Evolutionary conservation across 2,797 vertebrate genomes (phyloP).

Genomic region (Gambusia yucatana): DNA sequence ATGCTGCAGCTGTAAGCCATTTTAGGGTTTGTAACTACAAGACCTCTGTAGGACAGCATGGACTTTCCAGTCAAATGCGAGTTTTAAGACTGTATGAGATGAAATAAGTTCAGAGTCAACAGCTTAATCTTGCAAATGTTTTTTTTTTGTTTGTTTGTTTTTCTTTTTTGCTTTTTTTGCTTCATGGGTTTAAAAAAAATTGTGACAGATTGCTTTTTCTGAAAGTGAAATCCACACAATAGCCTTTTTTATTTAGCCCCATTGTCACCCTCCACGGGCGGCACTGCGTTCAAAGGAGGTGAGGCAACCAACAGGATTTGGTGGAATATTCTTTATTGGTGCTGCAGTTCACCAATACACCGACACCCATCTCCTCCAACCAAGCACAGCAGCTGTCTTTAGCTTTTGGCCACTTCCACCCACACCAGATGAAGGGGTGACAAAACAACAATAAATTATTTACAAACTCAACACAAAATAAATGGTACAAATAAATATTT

Average conservation of each 20-base stretch:
- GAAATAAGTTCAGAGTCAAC: neutral
- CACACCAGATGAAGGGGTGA: too few species aligned
- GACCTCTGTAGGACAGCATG: neutral
- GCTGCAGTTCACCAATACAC: too few species aligned
- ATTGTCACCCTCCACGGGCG: too few species aligned
- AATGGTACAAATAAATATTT: too few species aligned
- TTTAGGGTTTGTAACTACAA: neutral
- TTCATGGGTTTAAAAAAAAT: neutral
- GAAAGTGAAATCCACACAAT: neutral
- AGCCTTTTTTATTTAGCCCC: neutral
- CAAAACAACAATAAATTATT: too few species aligned
- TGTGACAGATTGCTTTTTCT: neutral
- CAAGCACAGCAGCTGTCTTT: too few species aligned
- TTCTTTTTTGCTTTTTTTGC: neutral
- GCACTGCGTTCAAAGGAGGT: too few species aligned
- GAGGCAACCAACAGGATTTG: too few species aligned
- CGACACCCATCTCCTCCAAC: too few species aligned
- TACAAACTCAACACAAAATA: too few species aligned
- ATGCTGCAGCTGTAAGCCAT: neutral
- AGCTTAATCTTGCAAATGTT: neutral
- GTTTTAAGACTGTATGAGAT: neutral
- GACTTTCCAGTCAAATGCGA: neutral
- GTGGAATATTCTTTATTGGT: too few species aligned
- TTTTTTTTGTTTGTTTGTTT: neutral
- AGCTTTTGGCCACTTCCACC: too few species aligned